Conservation (phyloP, 2,797 vertebrate genomes). For the Enteromius unitaeniatus region DNA sequence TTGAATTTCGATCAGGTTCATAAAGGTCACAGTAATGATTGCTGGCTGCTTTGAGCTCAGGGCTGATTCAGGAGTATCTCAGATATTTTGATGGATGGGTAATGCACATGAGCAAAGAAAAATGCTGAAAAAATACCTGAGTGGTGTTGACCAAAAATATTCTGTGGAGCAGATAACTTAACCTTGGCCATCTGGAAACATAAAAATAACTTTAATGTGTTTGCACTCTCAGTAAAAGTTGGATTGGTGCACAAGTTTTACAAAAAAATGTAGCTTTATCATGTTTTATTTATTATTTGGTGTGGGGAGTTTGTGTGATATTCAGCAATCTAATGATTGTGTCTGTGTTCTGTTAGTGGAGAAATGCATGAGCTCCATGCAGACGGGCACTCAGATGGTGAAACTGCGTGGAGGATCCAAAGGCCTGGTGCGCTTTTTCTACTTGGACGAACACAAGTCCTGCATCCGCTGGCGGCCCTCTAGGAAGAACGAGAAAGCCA, state of each 20-base stretch:
- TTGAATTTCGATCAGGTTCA: constrained; percentile 28
- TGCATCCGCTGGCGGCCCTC: constrained; percentile 98
- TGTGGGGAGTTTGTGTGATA: neutral
- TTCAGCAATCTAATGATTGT: neutral
- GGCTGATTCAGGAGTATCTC: neutral
- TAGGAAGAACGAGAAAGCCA: constrained; percentile 96
- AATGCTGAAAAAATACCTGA: neutral
- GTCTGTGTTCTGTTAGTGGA: constrained; percentile 82
- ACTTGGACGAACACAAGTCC: constrained; percentile 93
- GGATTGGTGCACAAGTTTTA: neutral
- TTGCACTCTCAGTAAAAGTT: neutral
- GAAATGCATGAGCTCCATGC: constrained; percentile 96
- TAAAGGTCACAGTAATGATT: constrained; percentile 34
- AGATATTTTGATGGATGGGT: constrained; percentile 27
- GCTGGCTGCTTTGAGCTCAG: constrained; percentile 17
- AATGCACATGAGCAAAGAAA: neutral
- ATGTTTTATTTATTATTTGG: neutral
- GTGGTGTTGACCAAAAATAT: neutral
- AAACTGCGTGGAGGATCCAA: constrained; percentile 94
- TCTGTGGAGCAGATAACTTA: constrained; percentile 2
- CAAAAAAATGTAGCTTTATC: neutral
- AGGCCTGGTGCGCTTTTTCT: constrained; percentile 92
- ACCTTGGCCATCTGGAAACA: neutral
- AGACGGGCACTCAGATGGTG: constrained; percentile 94
- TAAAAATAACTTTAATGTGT: neutral